A percentile compares a stretch with the other conserved stretches of the same genome.
Conservation (phyloP, 2,797 vertebrate species). For the Geotrypetes seraphini region DNA sequence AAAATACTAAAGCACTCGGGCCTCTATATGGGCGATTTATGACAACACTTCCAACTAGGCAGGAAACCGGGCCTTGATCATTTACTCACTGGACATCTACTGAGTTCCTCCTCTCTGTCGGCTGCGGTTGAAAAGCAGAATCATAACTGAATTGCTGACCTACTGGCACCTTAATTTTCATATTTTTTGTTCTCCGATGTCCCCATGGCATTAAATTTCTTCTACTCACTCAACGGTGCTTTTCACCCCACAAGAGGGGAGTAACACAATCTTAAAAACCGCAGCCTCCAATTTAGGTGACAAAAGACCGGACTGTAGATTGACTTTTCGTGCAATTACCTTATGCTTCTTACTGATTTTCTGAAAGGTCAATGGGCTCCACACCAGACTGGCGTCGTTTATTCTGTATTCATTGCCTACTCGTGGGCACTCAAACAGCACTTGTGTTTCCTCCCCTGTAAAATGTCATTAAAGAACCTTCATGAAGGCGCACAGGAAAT, state of each 20-base stretch:
- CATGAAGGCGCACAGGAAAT: background rate
- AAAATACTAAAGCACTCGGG: too few relatives aligned
- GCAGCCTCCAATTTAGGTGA: background rate
- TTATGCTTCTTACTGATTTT: constrained; percentile 3
- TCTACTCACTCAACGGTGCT: background rate
- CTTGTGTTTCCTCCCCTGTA: constrained; percentile 19
- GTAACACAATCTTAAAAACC: too few relatives aligned
- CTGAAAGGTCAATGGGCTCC: constrained; percentile 12
- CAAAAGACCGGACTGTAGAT: constrained; percentile 1
- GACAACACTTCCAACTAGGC: too few relatives aligned
- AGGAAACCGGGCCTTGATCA: too few relatives aligned
- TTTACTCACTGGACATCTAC: too few relatives aligned
- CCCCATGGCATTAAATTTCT: background rate
- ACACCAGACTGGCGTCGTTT: background rate
- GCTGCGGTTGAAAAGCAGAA: too few relatives aligned
- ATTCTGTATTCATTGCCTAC: constrained; percentile 2
- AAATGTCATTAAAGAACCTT: constrained; percentile 20
- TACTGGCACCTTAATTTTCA: background rate
- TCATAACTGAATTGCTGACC: background rate
- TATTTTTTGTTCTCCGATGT: background rate
- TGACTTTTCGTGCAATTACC: constrained; percentile 2
- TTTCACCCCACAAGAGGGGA: background rate
- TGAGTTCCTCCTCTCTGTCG: too few relatives aligned
- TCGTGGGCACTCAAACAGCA: constrained; percentile 11
- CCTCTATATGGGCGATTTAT: too few relatives aligned